A percentile compares a stretch with the other conserved stretches of the same genome.
Evolutionary conservation across 2,888 invertebrate genomes (phyloP).

Genomic region (Noctua pronuba): DNA sequence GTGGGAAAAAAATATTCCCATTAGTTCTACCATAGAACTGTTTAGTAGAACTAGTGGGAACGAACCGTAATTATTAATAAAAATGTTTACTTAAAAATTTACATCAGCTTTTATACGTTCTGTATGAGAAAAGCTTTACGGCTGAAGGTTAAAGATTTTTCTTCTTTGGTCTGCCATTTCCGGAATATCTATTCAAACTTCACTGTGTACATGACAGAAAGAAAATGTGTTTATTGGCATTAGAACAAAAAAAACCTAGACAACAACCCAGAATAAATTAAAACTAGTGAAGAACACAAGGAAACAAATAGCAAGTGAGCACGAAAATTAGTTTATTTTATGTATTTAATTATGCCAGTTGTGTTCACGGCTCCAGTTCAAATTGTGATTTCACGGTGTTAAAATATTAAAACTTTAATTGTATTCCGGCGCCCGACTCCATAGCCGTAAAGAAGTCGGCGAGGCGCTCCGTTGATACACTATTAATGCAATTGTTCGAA

Average conservation of each 20-base stretch:
- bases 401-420: slow-evolving; percentile 89
- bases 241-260: not conserved
- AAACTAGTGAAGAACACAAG: slow-evolving; percentile 38
- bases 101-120: slow-evolving; percentile 1
- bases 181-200: not conserved
- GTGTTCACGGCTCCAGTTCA: slow-evolving; percentile 71
- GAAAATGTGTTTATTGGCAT: not conserved
- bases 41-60: too few relatives aligned
- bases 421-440: slow-evolving; percentile 80
- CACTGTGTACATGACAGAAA: not conserved
- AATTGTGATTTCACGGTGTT: slow-evolving; percentile 80
- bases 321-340: slow-evolving; percentile 70
- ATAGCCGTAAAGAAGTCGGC: slow-evolving; percentile 85
- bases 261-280: slow-evolving; percentile 1
- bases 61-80: not conserved
- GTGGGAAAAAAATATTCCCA: too few relatives aligned
- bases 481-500: slow-evolving; percentile 90
- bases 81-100: not conserved
- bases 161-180: not conserved
- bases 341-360: slow-evolving; percentile 75
- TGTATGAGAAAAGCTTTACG: not conserved
- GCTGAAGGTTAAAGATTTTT: not conserved
- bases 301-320: slow-evolving; percentile 43
- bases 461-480: slow-evolving; percentile 86
- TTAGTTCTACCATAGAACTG: too few relatives aligned